Evolutionary conservation across 2,888 invertebrate genomes (phyloP), one percentile per base, ranked within the genome.

Genomic region (Hoplodrina blanda): DNA sequence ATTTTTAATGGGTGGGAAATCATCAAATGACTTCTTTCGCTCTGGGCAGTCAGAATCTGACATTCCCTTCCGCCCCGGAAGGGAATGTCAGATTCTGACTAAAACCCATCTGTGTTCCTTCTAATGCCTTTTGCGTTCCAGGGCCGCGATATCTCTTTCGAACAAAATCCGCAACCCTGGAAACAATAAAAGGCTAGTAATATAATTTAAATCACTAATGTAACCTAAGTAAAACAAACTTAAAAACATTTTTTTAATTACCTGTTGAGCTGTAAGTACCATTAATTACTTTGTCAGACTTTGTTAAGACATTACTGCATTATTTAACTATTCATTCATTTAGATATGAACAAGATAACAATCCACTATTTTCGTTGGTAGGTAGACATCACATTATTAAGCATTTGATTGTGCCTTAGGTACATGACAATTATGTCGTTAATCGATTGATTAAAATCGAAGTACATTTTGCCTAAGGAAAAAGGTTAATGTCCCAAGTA

Each of bases 341-440:
- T 25, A 30, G 41, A 13, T 13, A 25, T 37, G 10, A 20, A 0
- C 8, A 17, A 63, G 44, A 56, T 50, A 55, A 56, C 25, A 69
- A 61, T 33, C 19, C 7, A n/a, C 25, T n/a, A 46, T 25, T 33
- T 10, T 19, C n/a, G 4, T 17, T 44, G 0, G n/a, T 55, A 44
- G 20, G 33, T 44, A 44, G 46, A 49, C 77, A 59, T 56, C 49
- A 4, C 44, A 44, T 67, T 37, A 62, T 55, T 46, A 17, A 33
- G 20, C 20, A n/a, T 37, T 63, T 41, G 59, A 55, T 37, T 52
- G 0, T n/a, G 13, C 20, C 20, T 20, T 56, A 25, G 25, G 25
- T 25, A 11, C 13, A 44, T 57, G 62, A n/a, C 80, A 81, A 64
- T 76, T 76, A 76, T 49, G 61, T 62, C n/a, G n/a, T 69, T 69